phyloP scores from a whole-genome alignment of 1,140 invertebrate genomes.

The Phthorimaea operculella region DNA sequence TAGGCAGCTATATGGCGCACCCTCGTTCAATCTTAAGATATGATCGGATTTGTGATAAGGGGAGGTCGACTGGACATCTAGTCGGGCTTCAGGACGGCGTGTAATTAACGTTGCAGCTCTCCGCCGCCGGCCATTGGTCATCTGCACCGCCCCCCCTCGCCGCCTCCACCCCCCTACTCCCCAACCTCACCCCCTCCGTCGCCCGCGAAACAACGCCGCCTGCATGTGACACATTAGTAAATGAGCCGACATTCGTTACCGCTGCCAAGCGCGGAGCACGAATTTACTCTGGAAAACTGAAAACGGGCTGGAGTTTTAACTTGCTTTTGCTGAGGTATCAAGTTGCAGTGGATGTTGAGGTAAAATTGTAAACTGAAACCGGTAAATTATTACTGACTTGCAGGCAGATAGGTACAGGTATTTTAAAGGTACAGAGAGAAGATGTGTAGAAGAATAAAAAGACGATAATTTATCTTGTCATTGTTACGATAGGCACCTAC shows the following conservation, averaged over 20 bases:
- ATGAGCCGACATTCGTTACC: conserved; percentile 64
- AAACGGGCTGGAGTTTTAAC: too few relatives aligned
- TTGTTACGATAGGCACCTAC: not conserved
- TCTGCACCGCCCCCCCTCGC: conserved; percentile 20
- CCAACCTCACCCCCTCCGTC: conserved; percentile 11
- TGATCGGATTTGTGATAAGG: not conserved
- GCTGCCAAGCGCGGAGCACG: conserved; percentile 11
- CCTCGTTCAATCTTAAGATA: not conserved
- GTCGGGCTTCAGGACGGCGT: conserved; percentile 11
- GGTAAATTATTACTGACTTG: too few relatives aligned
- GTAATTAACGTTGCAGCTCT: conserved; percentile 35
- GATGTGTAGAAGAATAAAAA: not conserved
- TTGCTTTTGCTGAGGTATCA: too few relatives aligned
- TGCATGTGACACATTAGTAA: conserved; percentile 67
- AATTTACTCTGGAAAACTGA: not conserved
- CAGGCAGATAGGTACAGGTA: too few relatives aligned
- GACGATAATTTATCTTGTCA: not conserved
- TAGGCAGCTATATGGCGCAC: not conserved
- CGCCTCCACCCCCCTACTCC: conserved; percentile 11
- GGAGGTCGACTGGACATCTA: not conserved
- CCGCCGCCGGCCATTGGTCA: conserved; percentile 42
- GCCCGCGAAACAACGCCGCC: conserved; percentile 57
- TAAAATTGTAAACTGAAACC: too few relatives aligned
- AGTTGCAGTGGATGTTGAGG: too few relatives aligned
- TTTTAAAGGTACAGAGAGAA: too few relatives aligned